phyloP scores from a whole-genome alignment of 2,888 invertebrate species.

The Chymomyza procnemis region DNA sequence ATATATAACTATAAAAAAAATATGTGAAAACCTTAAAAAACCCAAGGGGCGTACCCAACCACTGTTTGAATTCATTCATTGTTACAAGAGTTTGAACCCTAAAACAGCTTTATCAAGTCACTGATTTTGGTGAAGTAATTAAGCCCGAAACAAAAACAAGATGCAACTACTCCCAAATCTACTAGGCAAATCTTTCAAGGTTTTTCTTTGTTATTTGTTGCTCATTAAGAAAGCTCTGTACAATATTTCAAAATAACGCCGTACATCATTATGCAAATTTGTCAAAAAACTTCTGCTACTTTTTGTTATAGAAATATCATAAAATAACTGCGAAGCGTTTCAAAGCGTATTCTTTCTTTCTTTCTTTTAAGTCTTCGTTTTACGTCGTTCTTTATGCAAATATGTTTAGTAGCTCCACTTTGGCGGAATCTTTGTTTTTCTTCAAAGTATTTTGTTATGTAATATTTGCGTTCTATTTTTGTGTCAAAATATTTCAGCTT shows the following conservation, averaged over 20 bases:
- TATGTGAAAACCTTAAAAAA: neutral
- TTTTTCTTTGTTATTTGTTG: neutral
- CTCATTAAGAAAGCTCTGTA: neutral
- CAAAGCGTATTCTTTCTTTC: too few relatives aligned
- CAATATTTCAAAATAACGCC: neutral
- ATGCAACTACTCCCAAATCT: neutral
- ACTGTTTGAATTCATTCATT: neutral
- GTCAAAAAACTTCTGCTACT: too few relatives aligned
- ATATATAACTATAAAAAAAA: too few relatives aligned
- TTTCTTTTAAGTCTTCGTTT: neutral
- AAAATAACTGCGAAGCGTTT: neutral
- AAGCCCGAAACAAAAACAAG: neutral
- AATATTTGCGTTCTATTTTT: neutral
- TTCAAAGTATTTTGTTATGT: constrained; percentile 3
- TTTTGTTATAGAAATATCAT: neutral
- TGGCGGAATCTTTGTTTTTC: neutral
- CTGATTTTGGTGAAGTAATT: neutral
- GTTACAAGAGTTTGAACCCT: neutral
- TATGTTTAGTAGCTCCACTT: neutral
- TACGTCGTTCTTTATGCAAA: neutral
- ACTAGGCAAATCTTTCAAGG: neutral
- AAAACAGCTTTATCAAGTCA: neutral
- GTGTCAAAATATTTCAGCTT: neutral
- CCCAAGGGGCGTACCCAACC: neutral
- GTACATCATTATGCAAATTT: neutral